phyloP scores from a whole-genome alignment of 2,797 vertebrate genomes.

The Petrocephalus schoutedeni region DNA sequence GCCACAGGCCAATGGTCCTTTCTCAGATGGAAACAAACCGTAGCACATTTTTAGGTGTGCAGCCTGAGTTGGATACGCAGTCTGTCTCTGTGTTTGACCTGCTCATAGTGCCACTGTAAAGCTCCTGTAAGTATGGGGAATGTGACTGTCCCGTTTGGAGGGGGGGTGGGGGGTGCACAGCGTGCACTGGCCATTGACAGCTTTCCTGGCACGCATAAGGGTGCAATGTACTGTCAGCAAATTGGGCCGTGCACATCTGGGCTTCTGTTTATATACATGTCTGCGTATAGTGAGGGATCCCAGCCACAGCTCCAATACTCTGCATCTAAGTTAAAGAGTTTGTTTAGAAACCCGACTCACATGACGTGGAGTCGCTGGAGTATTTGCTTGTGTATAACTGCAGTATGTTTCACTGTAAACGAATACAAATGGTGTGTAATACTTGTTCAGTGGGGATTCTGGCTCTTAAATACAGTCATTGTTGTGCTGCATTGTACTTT shows the following conservation, averaged over 20 bases:
- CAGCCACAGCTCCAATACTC: neutral
- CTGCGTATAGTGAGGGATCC: neutral
- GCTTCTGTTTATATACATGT: neutral
- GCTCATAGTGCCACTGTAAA: neutral
- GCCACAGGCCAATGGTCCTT: neutral
- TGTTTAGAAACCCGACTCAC: neutral
- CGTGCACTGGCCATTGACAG: neutral
- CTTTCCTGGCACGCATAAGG: neutral
- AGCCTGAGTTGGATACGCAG: neutral
- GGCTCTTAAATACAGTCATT: neutral
- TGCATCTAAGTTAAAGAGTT: neutral
- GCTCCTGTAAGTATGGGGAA: constrained; percentile 2
- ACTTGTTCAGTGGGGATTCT: neutral
- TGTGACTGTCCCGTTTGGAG: neutral
- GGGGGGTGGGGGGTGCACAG: neutral
- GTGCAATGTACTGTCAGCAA: neutral
- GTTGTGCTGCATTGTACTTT: neutral
- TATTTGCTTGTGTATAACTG: neutral
- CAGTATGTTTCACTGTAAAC: neutral
- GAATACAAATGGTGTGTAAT: neutral
- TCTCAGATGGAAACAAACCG: neutral
- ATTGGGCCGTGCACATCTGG: neutral
- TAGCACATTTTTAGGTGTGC: neutral
- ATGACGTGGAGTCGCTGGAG: neutral
- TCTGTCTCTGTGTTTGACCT: neutral